Base-by-base conservation (phyloP, 2,113 vertebrate species). In the Leptocoma aspasia region DNA sequence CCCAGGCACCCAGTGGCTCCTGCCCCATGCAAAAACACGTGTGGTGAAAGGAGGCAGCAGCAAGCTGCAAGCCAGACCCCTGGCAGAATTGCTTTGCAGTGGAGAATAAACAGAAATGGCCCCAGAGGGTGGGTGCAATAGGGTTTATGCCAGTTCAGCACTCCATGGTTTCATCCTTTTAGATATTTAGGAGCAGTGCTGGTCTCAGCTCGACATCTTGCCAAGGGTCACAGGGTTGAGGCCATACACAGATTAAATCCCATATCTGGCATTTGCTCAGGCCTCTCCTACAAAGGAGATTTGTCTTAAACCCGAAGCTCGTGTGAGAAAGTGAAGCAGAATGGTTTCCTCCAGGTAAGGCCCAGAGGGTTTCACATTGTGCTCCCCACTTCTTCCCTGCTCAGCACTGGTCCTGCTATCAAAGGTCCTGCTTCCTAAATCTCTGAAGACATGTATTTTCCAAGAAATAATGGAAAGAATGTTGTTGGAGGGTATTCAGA, bases 41-140 rank as follows among this genome's bases (percentile, higher is more conserved):
- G 0, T 28, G 59, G 35, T 57, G 35, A 42, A 61, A 86, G 35
- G 21, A 61, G 17, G 45, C 26, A 69, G 49, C 59, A 73, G 59
- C 2, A 11, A 68, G 10, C 65, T 72, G 66, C 37, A 18, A 77
- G 63, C 21, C 45, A 73, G 47, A 41, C 13, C 3, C 1, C 37
- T 30, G 35, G n/a, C 20, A 86, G 15, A 81, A 56, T 13, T 45
- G 37, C 52, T 83, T 44, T 63, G 35, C 52, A 22, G 7, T 5
- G 50, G 33, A 77, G 23, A 80, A 50, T 10, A 39, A 42, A 56
- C 23, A 89, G 66, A 73, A 90, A 50, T 10, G 8, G 9, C n/a
- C 57, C 28, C 65, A 50, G n/a, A 63, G 24, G 3, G 11, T 39
- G 26, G 0, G 1, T 12, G 13, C 37, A 27, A 1, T 19, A 42